Conservation (phyloP, 2,113 vertebrate species). For the Toxotes chatareus region DNA sequence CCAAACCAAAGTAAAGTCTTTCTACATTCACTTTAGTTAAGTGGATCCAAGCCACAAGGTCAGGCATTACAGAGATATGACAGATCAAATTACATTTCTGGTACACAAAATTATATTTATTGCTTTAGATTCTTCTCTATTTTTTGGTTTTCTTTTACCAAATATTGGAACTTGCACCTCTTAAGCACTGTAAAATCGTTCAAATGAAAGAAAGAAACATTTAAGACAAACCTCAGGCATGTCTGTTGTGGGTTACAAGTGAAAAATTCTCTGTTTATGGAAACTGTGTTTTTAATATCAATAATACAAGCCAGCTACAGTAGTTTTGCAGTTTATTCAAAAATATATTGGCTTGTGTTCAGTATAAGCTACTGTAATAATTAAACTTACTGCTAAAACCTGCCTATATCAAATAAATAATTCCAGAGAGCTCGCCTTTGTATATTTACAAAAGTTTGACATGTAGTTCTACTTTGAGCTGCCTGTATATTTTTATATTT, state of each 20-base stretch:
- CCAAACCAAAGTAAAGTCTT: slow-evolving; percentile 27
- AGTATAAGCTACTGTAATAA: not conserved
- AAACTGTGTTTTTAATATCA: slow-evolving; percentile 20
- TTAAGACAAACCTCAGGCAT: slow-evolving; percentile 56
- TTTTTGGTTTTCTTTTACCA: not conserved
- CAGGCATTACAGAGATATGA: not conserved
- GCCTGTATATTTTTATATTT: slow-evolving; percentile 67
- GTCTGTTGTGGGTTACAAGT: not conserved
- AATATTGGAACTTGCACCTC: not conserved
- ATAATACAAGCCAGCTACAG: slow-evolving; percentile 4
- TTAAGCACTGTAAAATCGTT: not conserved
- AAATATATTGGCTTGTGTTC: not conserved
- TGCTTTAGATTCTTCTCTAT: not conserved
- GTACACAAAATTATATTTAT: not conserved
- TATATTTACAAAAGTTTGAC: slow-evolving; percentile 27
- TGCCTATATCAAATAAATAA: not conserved
- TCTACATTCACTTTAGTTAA: not conserved
- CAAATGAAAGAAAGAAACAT: slow-evolving; percentile 38
- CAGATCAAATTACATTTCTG: not conserved
- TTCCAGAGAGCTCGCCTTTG: slow-evolving; percentile 36
- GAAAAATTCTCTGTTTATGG: not conserved
- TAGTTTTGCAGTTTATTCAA: slow-evolving; percentile 15
- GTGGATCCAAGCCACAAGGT: not conserved
- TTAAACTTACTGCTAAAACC: not conserved
- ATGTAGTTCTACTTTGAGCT: slow-evolving; percentile 54